These are phyloP conservation scores for Hypomecis atomaria DNA, from an alignment of 2,888 invertebrate genomes.

Conservation along the genomic window DNA sequence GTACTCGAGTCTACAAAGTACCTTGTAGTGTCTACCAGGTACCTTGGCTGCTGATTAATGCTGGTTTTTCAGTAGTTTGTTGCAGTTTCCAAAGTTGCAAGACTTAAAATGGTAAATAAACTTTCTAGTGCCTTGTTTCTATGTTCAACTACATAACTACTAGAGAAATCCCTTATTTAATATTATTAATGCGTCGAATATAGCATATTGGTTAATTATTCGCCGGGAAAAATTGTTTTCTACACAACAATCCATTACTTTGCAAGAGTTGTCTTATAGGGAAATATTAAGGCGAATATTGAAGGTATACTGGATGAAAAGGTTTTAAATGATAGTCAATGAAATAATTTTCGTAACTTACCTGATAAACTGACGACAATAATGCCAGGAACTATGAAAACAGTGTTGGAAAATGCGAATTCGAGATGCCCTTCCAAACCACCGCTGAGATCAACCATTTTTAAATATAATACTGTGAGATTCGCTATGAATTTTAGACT, in stretches of 20 bases:
- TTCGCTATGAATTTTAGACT: slow-evolving; percentile 53
- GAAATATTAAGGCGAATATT: neutral
- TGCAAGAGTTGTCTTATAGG: neutral
- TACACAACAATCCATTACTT: neutral
- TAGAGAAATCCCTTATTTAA: too few species aligned
- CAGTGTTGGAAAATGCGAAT: slow-evolving; percentile 94
- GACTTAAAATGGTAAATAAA: too few species aligned
- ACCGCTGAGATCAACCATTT: slow-evolving; percentile 94
- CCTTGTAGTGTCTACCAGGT: too few species aligned
- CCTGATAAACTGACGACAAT: slow-evolving; percentile 91
- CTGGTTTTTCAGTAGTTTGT: too few species aligned
- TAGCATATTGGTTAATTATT: slow-evolving; percentile 1
- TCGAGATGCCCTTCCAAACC: slow-evolving; percentile 92
- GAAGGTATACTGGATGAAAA: neutral
- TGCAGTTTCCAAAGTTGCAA: too few species aligned
- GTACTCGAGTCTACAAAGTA: too few species aligned
- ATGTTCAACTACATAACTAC: too few species aligned
- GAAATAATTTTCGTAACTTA: slow-evolving; percentile 67
- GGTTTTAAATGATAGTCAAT: neutral
- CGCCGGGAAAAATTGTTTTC: neutral
- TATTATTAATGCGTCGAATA: too few species aligned
- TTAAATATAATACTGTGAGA: slow-evolving; percentile 56
- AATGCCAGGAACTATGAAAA: slow-evolving; percentile 94
- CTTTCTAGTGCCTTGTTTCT: too few species aligned
- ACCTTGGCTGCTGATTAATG: too few species aligned